These are phyloP conservation scores for Odontesthes bonariensis DNA, from an alignment of 2,113 vertebrate genomes.

Conservation along the genomic window DNA sequence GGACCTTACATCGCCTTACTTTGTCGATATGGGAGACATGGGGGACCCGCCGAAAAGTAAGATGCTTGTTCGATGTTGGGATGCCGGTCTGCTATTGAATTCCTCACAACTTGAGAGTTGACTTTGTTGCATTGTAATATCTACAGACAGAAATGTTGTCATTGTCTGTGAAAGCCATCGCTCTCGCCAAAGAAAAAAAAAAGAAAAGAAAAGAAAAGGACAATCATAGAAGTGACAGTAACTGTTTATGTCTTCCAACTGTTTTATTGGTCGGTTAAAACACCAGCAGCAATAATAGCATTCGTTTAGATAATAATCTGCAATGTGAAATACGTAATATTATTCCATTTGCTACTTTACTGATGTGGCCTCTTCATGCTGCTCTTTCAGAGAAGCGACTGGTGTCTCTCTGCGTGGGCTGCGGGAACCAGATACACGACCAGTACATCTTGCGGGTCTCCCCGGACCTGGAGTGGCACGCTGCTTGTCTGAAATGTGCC, in stretches of 20 bases:
- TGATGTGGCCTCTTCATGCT: slow-evolving; percentile 9
- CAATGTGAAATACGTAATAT: no score
- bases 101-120: slow-evolving; percentile 2
- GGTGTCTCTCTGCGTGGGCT: slow-evolving; percentile 98
- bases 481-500: slow-evolving; percentile 97
- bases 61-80: slow-evolving; percentile 49
- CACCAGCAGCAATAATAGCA: background rate
- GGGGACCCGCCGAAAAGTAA: slow-evolving; percentile 99
- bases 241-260: no score
- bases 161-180: no score
- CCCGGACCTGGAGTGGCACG: slow-evolving; percentile 99
- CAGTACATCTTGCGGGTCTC: slow-evolving; percentile 99
- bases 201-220: no score
- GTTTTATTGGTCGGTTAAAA: no score
- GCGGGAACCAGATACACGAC: slow-evolving; percentile 99
- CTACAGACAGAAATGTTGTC: background rate
- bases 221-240: no score
- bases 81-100: background rate
- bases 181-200: no score
- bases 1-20: slow-evolving; percentile 93
- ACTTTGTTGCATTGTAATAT: background rate
- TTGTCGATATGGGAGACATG: slow-evolving; percentile 98
- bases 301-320: background rate
- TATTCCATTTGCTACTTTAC: no score
- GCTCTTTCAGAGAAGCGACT: slow-evolving; percentile 92